Base-by-base conservation (phyloP, 92 coral and sea anemone genomes). In the Heteractis magnifica region DNA sequence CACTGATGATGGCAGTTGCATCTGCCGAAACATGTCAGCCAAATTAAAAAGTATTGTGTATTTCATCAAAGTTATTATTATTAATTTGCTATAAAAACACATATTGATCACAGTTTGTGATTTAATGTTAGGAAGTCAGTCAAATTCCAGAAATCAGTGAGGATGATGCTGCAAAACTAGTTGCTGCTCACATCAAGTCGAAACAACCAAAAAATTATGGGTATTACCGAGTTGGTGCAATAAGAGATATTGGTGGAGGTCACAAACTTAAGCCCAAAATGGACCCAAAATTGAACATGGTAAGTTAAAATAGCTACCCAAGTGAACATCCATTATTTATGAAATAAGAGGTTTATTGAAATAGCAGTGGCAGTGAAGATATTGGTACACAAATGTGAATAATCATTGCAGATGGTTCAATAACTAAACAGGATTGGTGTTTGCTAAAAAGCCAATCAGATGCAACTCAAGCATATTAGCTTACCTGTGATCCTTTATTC, bases 181-280 rank as follows among this genome's bases (percentile, higher is more conserved):
- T 92, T 44, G 99, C 99, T 16, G 91, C 94, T 78, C 95, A 91
- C 34, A 97, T 97, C 59, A 94, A 92, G 79, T 89, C 98, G 19
- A 92, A 88, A 78, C 92, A 90, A 77, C 98, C 99, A 49, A 97
- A 94, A 91, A 93, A 97, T 79, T 97, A 97, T 86, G 99, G 99
- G 15, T 94, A 97, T 87, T 97, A 97, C 72, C 85, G 99, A 20
- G 99, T 97, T 10, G 92, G 98, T 8, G 95, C 98, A 16, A 76
- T 97, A 48, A 82, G 99, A 71, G 89, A 90, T n/a, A 81, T 97
- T 26, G 93, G 94, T 8, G 98, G 99, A 6, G 91, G 99, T 13
- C 91, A 97, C 81, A 97, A 97, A 77, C 91, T 97, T 53, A 89
- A 86, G 73, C 99, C 99, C 7, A 85, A 88, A 75, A 94, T 97